Conservation (phyloP, 2,888 invertebrate species). For the Chloroclystis v-ata region DNA sequence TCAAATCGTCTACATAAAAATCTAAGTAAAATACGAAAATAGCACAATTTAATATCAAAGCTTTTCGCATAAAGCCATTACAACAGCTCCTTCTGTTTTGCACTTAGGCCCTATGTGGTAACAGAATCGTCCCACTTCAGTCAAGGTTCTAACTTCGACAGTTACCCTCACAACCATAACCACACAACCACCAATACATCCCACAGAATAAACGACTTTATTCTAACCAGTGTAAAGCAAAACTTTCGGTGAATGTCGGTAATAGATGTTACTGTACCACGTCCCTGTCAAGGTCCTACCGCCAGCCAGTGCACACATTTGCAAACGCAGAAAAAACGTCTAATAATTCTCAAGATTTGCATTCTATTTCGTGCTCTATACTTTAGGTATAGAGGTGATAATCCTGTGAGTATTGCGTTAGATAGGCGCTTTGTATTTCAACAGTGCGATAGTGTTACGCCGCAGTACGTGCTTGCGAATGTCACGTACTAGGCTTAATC, state of each 20-base stretch:
- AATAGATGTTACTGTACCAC: conserved; percentile 63
- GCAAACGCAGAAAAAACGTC: conserved; percentile 39
- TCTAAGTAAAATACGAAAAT: neutral
- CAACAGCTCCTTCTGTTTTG: conserved; percentile 62
- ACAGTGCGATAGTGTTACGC: conserved; percentile 47
- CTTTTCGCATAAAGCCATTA: conserved; percentile 48
- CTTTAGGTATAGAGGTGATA: conserved; percentile 15
- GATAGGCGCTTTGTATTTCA: conserved; percentile 31
- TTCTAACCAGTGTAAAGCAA: conserved; percentile 7
- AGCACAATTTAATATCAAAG: conserved; percentile 35
- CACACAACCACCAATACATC: conserved; percentile 27
- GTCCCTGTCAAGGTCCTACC: conserved; percentile 61
- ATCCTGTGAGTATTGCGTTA: conserved; percentile 15
- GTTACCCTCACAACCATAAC: conserved; percentile 30
- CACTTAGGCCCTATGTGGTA: conserved; percentile 71
- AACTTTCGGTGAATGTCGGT: conserved; percentile 22
- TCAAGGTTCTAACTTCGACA: conserved; percentile 67
- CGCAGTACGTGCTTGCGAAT: conserved; percentile 56
- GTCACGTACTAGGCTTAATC: conserved; percentile 54
- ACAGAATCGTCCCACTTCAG: conserved; percentile 68
- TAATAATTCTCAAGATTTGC: conserved; percentile 29
- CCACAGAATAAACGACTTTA: conserved; percentile 28
- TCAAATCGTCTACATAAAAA: too few species aligned
- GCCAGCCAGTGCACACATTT: conserved; percentile 61
- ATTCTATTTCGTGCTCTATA: conserved; percentile 31